Conservation (phyloP, 2,888 invertebrate species). For the Mystacides longicornis region DNA sequence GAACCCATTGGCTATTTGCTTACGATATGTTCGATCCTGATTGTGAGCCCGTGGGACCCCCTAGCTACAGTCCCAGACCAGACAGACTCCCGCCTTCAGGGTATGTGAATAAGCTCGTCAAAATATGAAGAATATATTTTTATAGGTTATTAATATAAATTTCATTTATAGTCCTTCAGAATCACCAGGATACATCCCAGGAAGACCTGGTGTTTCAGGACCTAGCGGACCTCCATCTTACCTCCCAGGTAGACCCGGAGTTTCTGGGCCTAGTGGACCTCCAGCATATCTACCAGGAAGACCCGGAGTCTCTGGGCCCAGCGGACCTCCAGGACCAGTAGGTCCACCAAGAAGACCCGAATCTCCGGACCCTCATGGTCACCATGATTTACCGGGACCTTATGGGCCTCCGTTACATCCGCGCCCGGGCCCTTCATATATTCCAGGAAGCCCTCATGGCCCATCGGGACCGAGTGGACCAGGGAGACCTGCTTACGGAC, state of each 20-base stretch:
- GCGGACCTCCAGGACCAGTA: conserved; percentile 28
- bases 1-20: conserved; percentile 65
- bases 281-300: not conserved
- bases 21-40: conserved; percentile 73
- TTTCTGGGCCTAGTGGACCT: conserved; percentile 9
- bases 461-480: conserved; percentile 21
- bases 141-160: too few relatives aligned
- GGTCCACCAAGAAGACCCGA: conserved; percentile 28
- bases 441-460: not conserved
- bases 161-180: too few relatives aligned
- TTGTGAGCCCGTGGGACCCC: conserved; percentile 37
- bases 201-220: not conserved
- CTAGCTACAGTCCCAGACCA: conserved; percentile 3
- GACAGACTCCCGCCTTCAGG: conserved; percentile 1
- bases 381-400: not conserved
- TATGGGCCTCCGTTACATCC: not conserved
- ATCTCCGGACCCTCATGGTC: conserved; percentile 4
- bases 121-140: not conserved
- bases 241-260: not conserved
- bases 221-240: conserved; percentile 26
- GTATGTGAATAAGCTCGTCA: not conserved
- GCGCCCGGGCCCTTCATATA: conserved; percentile 8
- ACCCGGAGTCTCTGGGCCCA: conserved; percentile 4
- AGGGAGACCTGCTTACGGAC: conserved; percentile 13
- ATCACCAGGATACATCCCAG: not conserved